These are phyloP conservation scores for Glossosoma conforme DNA, from an alignment of 1,140 invertebrate genomes.

Conservation along the genomic window DNA sequence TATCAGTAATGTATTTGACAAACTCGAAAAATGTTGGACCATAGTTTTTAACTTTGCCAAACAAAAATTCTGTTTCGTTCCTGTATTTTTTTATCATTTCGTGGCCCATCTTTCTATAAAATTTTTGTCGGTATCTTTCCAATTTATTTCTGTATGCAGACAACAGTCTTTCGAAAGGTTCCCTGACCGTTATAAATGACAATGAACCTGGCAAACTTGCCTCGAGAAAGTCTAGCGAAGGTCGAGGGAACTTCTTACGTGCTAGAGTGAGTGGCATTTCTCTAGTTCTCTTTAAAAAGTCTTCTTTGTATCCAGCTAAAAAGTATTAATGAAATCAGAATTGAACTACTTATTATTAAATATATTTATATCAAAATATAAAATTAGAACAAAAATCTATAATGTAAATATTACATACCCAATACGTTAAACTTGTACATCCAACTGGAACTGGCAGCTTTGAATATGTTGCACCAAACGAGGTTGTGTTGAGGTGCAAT, in stretches of 20 bases:
- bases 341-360: neutral
- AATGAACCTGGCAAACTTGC: constrained; percentile 51
- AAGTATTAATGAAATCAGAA: constrained; percentile 25
- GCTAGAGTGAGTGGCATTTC: constrained; percentile 56
- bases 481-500: constrained; percentile 64
- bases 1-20: constrained; percentile 55
- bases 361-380: constrained; percentile 36
- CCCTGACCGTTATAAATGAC: constrained; percentile 79
- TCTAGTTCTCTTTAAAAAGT: constrained; percentile 52
- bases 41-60: constrained; percentile 41
- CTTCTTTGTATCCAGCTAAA: constrained; percentile 55
- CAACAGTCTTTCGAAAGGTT: constrained; percentile 84
- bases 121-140: constrained; percentile 62
- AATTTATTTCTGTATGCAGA: constrained; percentile 91
- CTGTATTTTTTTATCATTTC: constrained; percentile 57
- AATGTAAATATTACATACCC: constrained; percentile 39
- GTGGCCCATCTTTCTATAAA: constrained; percentile 63
- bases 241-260: constrained; percentile 55
- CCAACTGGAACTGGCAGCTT: constrained; percentile 75
- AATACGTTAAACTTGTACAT: constrained; percentile 75
- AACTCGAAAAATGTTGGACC: constrained; percentile 68
- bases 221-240: constrained; percentile 51
- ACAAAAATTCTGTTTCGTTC: constrained; percentile 38
- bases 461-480: constrained; percentile 76
- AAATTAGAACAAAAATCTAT: constrained; percentile 36